phyloP scores from a whole-genome alignment of 2,888 invertebrate genomes.

The Drosophila longiperda region DNA sequence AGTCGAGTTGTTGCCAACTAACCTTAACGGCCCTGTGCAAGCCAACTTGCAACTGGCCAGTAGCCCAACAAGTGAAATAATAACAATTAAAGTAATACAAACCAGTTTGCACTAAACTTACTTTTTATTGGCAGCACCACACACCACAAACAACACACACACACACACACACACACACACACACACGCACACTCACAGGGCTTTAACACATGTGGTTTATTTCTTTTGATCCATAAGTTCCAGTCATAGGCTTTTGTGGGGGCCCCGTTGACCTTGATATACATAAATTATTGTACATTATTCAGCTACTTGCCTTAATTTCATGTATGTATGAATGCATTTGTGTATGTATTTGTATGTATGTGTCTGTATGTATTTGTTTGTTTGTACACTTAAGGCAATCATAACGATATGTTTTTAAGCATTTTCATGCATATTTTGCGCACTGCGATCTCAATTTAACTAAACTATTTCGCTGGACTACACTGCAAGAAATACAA shows the following conservation, averaged over 20 bases:
- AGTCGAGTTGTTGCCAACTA: conserved; percentile 18
- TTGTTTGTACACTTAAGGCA: conserved; percentile 24
- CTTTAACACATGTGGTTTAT: conserved; percentile 38
- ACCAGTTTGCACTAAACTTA: conserved; percentile 66
- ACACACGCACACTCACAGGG: not conserved
- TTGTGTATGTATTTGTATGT: conserved; percentile 2
- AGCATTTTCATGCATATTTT: conserved; percentile 45
- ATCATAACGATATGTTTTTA: conserved; percentile 59
- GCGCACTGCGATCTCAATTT: conserved; percentile 17
- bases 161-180: not conserved
- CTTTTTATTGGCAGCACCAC: conserved; percentile 65
- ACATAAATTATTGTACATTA: conserved; percentile 67
- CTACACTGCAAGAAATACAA: conserved; percentile 12
- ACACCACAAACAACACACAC: conserved; percentile 10
- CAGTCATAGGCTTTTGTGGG: conserved; percentile 72
- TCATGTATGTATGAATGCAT: not conserved
- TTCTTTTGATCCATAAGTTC: conserved; percentile 59
- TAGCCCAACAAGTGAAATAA: conserved; percentile 68
- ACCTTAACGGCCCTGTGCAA: conserved; percentile 49
- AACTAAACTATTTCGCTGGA: conserved; percentile 16
- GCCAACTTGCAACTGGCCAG: conserved; percentile 32
- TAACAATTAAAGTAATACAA: conserved; percentile 76
- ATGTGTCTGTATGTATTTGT: conserved; percentile 6
- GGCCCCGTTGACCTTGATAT: conserved; percentile 73
- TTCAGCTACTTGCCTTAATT: conserved; percentile 31